A percentile compares a stretch with the other conserved stretches of the same genome.
These are phyloP conservation scores for Lepidocolaptes lacrymiger DNA, from an alignment of 2,797 vertebrate genomes.

Conservation along the genomic window DNA sequence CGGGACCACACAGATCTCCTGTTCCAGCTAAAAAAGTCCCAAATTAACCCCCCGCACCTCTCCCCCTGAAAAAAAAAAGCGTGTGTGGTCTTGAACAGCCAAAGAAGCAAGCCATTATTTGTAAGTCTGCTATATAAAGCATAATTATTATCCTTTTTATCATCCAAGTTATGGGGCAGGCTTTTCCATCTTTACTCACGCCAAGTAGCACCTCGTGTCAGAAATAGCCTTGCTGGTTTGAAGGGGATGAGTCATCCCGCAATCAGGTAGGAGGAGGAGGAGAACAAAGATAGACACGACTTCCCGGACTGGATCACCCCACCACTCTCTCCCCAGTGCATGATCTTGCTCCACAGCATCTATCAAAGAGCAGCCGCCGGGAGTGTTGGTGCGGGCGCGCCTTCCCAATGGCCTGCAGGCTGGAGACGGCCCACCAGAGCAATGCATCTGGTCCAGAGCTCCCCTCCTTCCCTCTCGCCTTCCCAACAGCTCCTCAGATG, in stretches of 20 bases:
- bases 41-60: slow-evolving; percentile 65
- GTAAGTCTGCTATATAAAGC: slow-evolving; percentile 76
- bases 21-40: slow-evolving; percentile 73
- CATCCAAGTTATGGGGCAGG: slow-evolving; percentile 70
- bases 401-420: slow-evolving; percentile 31
- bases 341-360: neutral
- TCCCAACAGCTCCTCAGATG: slow-evolving; percentile 60
- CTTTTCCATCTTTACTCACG: slow-evolving; percentile 70
- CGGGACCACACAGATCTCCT: slow-evolving; percentile 81
- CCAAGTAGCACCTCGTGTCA: slow-evolving; percentile 66
- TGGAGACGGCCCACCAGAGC: slow-evolving; percentile 46
- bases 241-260: slow-evolving; percentile 58
- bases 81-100: slow-evolving; percentile 78
- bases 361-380: slow-evolving; percentile 54
- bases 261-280: slow-evolving; percentile 69
- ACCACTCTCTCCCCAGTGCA: neutral
- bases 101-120: slow-evolving; percentile 68
- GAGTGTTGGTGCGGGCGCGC: slow-evolving; percentile 29
- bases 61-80: slow-evolving; percentile 52
- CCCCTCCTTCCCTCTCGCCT: slow-evolving; percentile 25
- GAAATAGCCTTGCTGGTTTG: slow-evolving; percentile 62
- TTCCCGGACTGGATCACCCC: slow-evolving; percentile 57
- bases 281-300: slow-evolving; percentile 65
- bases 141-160: slow-evolving; percentile 77
- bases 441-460: slow-evolving; percentile 27